Conservation (phyloP, 2,888 invertebrate genomes). For the Drosophila putrida region DNA sequence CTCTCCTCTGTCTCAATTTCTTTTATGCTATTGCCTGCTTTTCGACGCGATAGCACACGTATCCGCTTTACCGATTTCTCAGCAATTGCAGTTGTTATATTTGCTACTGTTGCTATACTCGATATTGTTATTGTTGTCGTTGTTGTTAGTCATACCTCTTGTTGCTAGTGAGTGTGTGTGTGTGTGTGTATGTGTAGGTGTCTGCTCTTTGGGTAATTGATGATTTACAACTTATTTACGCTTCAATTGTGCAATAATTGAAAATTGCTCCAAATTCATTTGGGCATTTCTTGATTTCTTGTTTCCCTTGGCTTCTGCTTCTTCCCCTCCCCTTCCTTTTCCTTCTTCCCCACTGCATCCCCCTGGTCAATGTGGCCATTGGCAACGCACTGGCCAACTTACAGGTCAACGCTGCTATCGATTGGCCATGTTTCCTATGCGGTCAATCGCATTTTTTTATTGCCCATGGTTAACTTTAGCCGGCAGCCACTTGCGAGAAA, state of each 20-base stretch:
- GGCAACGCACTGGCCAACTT: conserved; percentile 45
- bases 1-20: conserved; percentile 5
- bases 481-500: not conserved
- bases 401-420: conserved; percentile 49
- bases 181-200: conserved; percentile 35
- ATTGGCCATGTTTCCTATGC: conserved; percentile 39
- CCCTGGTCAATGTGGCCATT: conserved; percentile 23
- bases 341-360: not conserved
- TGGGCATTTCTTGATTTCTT: conserved; percentile 58
- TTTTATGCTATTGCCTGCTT: conserved; percentile 43
- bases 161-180: conserved; percentile 21
- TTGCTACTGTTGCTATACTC: conserved; percentile 36
- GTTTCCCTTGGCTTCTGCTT: conserved; percentile 8
- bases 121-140: conserved; percentile 13
- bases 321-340: not conserved
- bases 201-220: conserved; percentile 75
- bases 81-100: conserved; percentile 69
- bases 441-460: conserved; percentile 38
- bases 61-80: conserved; percentile 71
- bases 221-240: conserved; percentile 83
- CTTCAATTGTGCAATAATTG: conserved; percentile 82
- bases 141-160: conserved; percentile 19
- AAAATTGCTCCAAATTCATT: conserved; percentile 78
- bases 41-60: conserved; percentile 72
- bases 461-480: conserved; percentile 16